phyloP scores from a whole-genome alignment of 2,113 vertebrate species.

The Copsychus sechellarum region DNA sequence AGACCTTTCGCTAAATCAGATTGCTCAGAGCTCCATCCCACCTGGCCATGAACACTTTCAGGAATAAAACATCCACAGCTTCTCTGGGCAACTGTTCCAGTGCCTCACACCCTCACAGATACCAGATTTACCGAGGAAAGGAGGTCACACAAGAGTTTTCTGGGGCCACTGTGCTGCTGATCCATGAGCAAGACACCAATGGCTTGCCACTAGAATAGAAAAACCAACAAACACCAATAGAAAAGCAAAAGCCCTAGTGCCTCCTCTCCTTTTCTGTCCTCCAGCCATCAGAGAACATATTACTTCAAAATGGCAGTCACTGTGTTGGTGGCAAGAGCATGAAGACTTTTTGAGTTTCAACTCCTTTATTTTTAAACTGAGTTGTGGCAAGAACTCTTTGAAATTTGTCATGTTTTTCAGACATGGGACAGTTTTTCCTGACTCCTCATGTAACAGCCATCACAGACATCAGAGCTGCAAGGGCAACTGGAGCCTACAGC shows the following conservation, averaged over 20 bases:
- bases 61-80: neutral
- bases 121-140: neutral
- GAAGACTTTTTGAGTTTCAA: neutral
- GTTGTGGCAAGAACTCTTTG: neutral
- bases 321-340: neutral
- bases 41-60: neutral
- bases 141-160: neutral
- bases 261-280: neutral
- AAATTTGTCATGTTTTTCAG: neutral
- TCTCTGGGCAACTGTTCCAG: neutral
- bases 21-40: neutral
- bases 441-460: neutral
- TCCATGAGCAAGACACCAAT: neutral
- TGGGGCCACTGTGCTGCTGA: neutral
- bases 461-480: neutral
- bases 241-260: neutral
- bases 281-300: fast-evolving
- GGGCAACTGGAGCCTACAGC: neutral
- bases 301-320: fast-evolving
- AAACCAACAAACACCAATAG: neutral
- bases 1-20: neutral
- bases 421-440: neutral
- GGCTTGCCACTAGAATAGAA: neutral
- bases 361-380: neutral
- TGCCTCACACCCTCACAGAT: neutral